Percentiles rank a stretch among this genome's conserved stretches.
Conservation (phyloP, 2,888 invertebrate genomes). For the Junonia oenone region DNA sequence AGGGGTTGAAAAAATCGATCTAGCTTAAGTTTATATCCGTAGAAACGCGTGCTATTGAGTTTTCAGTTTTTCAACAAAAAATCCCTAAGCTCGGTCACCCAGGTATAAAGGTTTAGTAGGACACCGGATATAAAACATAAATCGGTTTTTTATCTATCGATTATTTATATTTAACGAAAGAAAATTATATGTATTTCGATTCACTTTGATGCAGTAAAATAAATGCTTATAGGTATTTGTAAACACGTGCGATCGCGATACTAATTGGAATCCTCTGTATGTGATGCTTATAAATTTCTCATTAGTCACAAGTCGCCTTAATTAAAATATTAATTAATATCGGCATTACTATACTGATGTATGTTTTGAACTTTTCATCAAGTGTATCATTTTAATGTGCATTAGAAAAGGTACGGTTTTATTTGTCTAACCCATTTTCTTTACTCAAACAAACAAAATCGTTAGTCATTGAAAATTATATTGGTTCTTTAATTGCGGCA, state of each 20-base stretch:
- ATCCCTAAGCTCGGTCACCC: no score
- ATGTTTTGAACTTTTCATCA: not conserved
- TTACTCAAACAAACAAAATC: no score
- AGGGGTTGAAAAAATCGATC: no score
- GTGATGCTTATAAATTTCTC: not conserved
- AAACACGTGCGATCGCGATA: not conserved
- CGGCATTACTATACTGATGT: not conserved
- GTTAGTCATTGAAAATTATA: no score
- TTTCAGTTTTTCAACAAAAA: no score
- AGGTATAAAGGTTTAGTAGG: no score
- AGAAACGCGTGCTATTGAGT: no score
- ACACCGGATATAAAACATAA: no score
- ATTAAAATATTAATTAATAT: conserved; percentile 3
- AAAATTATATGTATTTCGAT: not conserved
- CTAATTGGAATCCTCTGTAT: not conserved
- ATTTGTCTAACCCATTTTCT: not conserved
- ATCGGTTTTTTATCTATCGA: no score
- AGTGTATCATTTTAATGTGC: not conserved
- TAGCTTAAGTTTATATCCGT: no score
- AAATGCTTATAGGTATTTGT: not conserved
- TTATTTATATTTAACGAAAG: not conserved
- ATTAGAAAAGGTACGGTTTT: not conserved
- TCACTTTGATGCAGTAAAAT: not conserved
- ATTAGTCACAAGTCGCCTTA: not conserved
- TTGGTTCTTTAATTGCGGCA: no score